Base-by-base conservation (phyloP, 1,140 invertebrate species). In the Eufriesea mexicana region DNA sequence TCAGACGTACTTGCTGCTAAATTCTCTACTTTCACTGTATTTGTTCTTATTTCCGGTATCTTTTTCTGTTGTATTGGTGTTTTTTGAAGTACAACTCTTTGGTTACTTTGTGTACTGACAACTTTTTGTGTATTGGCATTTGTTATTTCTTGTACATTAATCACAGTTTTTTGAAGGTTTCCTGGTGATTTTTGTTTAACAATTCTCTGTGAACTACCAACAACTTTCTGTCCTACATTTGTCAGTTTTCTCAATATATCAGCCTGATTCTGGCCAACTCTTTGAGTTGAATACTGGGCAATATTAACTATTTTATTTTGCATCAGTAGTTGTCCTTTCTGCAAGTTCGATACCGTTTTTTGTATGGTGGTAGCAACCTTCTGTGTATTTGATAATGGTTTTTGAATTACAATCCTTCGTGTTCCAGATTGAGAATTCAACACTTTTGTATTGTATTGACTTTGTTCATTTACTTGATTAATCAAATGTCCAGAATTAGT, bases 1-100 rank as follows among this genome's bases (percentile, higher is more conserved):
- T 95, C 95, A 9, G 93, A 93, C 9, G 95, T 95, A 77, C 93
- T 94, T 12, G 95, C 94, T 55, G 95, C 94, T 57, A 95, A 90
- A 91, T 95, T 95, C 81, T 95, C 95, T 61, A 95, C 90, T 64
- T 92, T 92, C 28, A 95, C 95, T 5, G 93, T 90, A 54, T 94
- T 94, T 4, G 94, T 95, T 66, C 94, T 93, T 20, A 92, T 83
- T 28, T 90, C 84, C 16, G 88, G 75, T 74, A 75, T 68, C 18
- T 89, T 90, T 64, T 84, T 88, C 12, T 83, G 71, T 67, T 87
- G 89, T 14, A 25, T 51, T 10, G 76, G 10, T 20, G 79, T 20
- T 62, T 93, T 95, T 74, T 94, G 94, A 23, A 94, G 75, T 28
- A 95, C 90, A 23, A 95, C 92, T 75, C 93, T 93, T 75, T 94